These are phyloP conservation scores for Scaptomyza pallida DNA, from an alignment of 1,140 invertebrate genomes.

Conservation along the genomic window DNA sequence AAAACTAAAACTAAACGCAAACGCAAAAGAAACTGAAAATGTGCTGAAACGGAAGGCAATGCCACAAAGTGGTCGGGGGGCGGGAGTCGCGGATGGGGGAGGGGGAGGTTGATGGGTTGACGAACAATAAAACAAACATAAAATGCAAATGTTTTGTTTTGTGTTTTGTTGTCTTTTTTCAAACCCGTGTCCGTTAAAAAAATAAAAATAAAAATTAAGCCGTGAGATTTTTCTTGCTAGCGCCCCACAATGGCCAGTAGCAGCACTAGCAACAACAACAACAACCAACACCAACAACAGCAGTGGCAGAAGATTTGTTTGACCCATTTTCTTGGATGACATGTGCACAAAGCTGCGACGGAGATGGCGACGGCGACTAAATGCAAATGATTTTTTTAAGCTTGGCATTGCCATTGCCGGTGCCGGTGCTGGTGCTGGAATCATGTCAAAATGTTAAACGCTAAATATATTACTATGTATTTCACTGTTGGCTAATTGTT, in stretches of 20 bases:
- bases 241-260: constrained; percentile 34
- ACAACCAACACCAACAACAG: constrained; percentile 14
- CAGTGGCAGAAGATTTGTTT: constrained; percentile 71
- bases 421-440: constrained; percentile 14
- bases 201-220: constrained; percentile 77
- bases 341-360: constrained; percentile 76
- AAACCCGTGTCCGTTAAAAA: constrained; percentile 62
- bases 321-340: constrained; percentile 74
- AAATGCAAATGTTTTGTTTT: constrained; percentile 66
- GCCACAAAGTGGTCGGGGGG: background rate
- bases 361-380: constrained; percentile 36
- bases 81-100: constrained; percentile 1
- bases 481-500: constrained; percentile 83
- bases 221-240: constrained; percentile 72
- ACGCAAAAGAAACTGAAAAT: constrained; percentile 47
- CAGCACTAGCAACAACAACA: constrained; percentile 16
- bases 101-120: constrained; percentile 18
- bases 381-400: constrained; percentile 67
- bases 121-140: constrained; percentile 79
- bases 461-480: constrained; percentile 66
- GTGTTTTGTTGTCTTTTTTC: constrained; percentile 25
- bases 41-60: constrained; percentile 30
- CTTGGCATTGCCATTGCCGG: constrained; percentile 52
- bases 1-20: too few relatives aligned
- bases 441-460: constrained; percentile 79